Conservation (phyloP, 2,797 vertebrate genomes). For the Loris lydekkerianus region DNA sequence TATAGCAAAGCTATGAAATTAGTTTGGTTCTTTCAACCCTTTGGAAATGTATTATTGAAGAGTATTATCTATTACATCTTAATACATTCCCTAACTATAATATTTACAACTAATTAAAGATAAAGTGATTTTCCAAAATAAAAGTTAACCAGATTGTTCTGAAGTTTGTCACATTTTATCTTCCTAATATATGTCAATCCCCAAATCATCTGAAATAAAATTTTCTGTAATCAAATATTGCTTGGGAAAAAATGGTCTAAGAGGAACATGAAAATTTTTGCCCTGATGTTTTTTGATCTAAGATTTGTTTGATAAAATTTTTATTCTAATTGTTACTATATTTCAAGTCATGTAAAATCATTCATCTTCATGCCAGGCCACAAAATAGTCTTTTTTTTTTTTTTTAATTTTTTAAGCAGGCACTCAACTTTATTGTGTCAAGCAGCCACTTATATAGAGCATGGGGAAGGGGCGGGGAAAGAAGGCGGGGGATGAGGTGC, state of each 20-base stretch:
- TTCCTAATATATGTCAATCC: background rate
- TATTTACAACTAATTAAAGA: conserved; percentile 11
- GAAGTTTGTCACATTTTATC: conserved; percentile 19
- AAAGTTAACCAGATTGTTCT: background rate
- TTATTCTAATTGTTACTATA: background rate
- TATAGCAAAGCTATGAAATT: conserved; percentile 50
- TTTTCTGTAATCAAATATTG: conserved; percentile 1
- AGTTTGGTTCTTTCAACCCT: conserved; percentile 59
- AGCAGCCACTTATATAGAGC: too few species aligned
- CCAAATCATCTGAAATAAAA: conserved; percentile 27
- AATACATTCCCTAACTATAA: conserved; percentile 21
- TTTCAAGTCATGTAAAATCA: conserved; percentile 18
- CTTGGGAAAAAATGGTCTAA: background rate
- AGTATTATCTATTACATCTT: conserved; percentile 54
- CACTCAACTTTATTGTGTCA: too few species aligned
- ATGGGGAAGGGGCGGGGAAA: too few species aligned
- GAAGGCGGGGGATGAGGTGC: too few species aligned
- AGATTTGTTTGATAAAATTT: background rate
- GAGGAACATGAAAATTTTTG: conserved; percentile 38
- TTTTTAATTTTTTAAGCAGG: too few species aligned
- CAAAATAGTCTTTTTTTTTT: background rate
- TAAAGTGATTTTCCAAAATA: conserved; percentile 49
- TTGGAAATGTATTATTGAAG: conserved; percentile 33
- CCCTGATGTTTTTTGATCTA: background rate
- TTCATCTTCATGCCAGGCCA: background rate